phyloP scores from a whole-genome alignment of 2,113 vertebrate genomes.

The Esox niger region DNA sequence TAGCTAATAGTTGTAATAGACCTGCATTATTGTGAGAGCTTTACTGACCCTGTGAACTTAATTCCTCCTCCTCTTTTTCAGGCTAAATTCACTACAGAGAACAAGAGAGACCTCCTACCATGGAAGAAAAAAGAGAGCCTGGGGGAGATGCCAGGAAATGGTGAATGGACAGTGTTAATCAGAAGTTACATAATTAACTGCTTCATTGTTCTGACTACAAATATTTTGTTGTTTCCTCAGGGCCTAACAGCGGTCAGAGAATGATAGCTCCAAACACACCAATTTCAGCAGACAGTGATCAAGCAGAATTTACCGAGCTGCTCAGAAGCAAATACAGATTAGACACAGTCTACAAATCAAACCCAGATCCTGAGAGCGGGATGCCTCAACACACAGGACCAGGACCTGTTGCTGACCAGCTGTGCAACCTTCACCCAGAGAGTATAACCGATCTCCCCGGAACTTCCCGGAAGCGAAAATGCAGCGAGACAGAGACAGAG shows the following conservation, averaged over 20 bases:
- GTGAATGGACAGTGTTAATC: too few relatives aligned
- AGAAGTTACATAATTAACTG: too few relatives aligned
- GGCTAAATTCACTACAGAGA: neutral
- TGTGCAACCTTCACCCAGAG: neutral
- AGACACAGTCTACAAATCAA: neutral
- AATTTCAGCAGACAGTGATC: too few relatives aligned
- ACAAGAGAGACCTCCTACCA: neutral
- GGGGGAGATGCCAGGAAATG: too few relatives aligned
- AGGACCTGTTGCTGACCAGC: neutral
- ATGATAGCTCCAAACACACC: too few relatives aligned
- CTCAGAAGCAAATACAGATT: neutral
- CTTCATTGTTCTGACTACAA: too few relatives aligned
- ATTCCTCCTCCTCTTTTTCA: neutral
- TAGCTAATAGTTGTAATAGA: neutral
- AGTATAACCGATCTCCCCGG: neutral
- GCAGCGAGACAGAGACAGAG: neutral
- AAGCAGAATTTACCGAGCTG: too few relatives aligned
- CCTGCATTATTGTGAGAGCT: neutral
- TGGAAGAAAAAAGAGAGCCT: too few relatives aligned
- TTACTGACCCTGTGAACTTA: neutral
- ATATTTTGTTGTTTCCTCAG: too few relatives aligned
- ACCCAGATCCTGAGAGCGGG: neutral
- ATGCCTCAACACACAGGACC: neutral
- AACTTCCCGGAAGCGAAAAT: neutral
- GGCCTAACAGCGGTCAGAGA: too few relatives aligned